These are phyloP conservation scores for Paraplagusia blochii DNA, from an alignment of 2,113 vertebrate genomes.

Conservation along the genomic window DNA sequence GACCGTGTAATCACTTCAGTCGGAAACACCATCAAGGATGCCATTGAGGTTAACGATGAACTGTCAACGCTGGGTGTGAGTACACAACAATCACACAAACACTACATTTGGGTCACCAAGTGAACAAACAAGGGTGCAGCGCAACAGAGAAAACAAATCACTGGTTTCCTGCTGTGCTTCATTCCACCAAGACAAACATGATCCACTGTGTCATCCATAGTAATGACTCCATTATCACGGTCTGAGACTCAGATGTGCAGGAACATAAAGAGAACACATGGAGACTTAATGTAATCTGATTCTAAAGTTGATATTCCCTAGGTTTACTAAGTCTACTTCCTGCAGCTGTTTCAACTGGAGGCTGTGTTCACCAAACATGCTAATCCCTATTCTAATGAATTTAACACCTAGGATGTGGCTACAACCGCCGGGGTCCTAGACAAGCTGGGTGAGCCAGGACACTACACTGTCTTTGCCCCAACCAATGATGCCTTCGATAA, in stretches of 20 bases:
- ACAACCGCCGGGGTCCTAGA: constrained; percentile 79
- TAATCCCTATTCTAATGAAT: constrained; percentile 8
- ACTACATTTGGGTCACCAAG: too few relatives aligned
- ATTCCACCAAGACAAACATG: too few relatives aligned
- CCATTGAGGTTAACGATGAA: constrained; percentile 84
- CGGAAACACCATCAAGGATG: constrained; percentile 84
- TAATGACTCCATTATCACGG: neutral
- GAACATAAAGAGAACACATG: neutral
- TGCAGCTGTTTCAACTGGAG: neutral
- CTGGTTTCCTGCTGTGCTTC: too few relatives aligned
- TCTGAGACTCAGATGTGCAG: neutral
- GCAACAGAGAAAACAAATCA: too few relatives aligned
- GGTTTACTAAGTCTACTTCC: neutral
- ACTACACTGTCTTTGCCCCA: constrained; percentile 93
- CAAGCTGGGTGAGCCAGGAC: constrained; percentile 83
- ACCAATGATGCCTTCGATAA: constrained; percentile 91
- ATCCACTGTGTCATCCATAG: too few relatives aligned
- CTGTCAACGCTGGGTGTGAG: constrained; percentile 82
- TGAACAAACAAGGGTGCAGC: too few relatives aligned
- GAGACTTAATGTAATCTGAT: neutral
- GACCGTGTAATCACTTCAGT: constrained; percentile 89
- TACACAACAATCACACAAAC: constrained; percentile 1
- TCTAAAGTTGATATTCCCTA: neutral
- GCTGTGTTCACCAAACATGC: constrained; percentile 7
- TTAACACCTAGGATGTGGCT: constrained; percentile 78